Percentiles rank a stretch among this genome's conserved stretches.
Evolutionary conservation across 2,113 vertebrate species (phyloP).

Genomic region (Rhegmatorhina hoffmannsi): DNA sequence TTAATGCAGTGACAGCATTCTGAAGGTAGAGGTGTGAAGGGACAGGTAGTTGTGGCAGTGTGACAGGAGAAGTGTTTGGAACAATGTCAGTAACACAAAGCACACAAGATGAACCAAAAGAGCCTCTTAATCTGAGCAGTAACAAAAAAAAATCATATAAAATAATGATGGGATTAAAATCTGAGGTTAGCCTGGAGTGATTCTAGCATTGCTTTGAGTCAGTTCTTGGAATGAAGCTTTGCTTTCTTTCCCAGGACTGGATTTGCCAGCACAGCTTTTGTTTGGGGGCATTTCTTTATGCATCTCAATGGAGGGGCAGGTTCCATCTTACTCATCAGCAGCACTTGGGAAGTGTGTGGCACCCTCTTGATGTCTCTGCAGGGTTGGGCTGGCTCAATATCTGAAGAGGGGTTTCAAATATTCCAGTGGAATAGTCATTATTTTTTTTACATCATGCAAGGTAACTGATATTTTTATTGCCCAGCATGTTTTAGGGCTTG

Average conservation of each 20-base stretch:
- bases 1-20: not conserved
- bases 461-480: slow-evolving; percentile 2
- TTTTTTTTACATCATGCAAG: not conserved
- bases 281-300: not conserved
- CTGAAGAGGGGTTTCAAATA: not conserved
- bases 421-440: not conserved
- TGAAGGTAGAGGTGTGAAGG: not conserved
- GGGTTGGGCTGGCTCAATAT: not conserved
- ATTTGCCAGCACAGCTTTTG: not conserved
- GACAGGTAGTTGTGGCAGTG: not conserved
- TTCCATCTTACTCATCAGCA: not conserved
- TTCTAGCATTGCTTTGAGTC: not conserved
- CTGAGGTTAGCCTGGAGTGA: not conserved
- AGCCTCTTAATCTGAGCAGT: not conserved
- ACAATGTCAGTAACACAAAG: not conserved
- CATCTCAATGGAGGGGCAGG: not conserved
- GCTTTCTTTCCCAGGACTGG: slow-evolving; percentile 2
- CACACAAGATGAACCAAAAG: not conserved
- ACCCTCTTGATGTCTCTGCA: not conserved
- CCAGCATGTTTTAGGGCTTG: not conserved
- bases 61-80: not conserved
- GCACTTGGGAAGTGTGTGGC: not conserved
- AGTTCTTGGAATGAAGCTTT: not conserved
- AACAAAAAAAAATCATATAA: not conserved
- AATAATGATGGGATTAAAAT: slow-evolving; percentile 3